phyloP scores from a whole-genome alignment of 2,888 invertebrate species.

The Sialis fuliginosa region DNA sequence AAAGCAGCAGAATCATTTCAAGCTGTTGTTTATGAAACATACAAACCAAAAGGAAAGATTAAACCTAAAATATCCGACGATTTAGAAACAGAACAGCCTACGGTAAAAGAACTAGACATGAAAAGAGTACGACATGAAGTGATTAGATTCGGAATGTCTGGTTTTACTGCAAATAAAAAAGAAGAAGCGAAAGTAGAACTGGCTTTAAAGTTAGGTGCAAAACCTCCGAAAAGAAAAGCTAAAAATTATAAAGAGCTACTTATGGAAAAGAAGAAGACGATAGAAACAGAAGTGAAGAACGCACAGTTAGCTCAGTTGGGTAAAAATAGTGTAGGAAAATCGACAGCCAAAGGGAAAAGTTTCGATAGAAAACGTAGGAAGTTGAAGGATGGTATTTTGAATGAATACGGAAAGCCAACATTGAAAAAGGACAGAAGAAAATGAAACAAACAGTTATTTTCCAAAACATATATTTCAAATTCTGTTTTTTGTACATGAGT shows the following conservation, averaged over 20 bases:
- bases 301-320: constrained; percentile 31
- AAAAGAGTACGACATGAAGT: constrained; percentile 65
- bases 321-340: constrained; percentile 40
- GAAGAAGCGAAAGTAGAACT: constrained; percentile 61
- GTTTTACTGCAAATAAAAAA: constrained; percentile 50
- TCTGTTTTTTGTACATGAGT: too few species aligned
- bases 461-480: too few species aligned
- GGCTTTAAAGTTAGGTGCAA: constrained; percentile 66
- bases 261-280: constrained; percentile 37
- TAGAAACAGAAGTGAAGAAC: constrained; percentile 28
- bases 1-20: constrained; percentile 27
- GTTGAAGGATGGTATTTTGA: constrained; percentile 23
- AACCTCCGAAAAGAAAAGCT: constrained; percentile 48
- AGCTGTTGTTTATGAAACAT: constrained; percentile 30
- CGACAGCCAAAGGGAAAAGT: constrained; percentile 33
- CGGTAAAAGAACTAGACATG: constrained; percentile 41
- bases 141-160: constrained; percentile 66
- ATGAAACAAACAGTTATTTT: too few species aligned
- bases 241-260: constrained; percentile 58
- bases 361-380: constrained; percentile 28
- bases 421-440: neutral
- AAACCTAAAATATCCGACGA: constrained; percentile 11
- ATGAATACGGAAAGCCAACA: constrained; percentile 19
- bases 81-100: constrained; percentile 7
- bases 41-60: constrained; percentile 31